Base-by-base conservation (phyloP, 2,888 invertebrate species). In the Eupithecia centaureata region DNA sequence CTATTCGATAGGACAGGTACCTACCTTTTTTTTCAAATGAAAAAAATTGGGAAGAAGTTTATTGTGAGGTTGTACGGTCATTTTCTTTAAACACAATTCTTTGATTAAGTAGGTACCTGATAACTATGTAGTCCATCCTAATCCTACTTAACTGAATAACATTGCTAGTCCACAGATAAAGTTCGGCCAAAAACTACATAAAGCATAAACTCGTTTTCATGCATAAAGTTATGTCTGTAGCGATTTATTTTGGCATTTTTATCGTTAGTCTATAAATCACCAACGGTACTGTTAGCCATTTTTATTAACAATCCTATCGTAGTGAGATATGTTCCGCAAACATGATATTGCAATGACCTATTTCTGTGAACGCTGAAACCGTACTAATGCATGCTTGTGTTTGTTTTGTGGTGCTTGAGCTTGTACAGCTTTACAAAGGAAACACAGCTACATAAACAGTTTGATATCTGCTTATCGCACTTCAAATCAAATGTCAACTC, bases 221-320 rank as follows among this genome's bases (percentile, higher is more conserved):
- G 54, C 28, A 56, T 56, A 32, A 32, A 57, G 28, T 56, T 32
- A 57, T 33, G 57, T 57, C 32, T 32, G 38, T 15, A 22, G 22
- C 67, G 27, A 67, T 67, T 67, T 60, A 63, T 63, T 67, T 52
- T 10, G 22, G 18, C 27, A 42, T 60, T 67, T 67, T 65, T 64
- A 67, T 67, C 60, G 63, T n/a, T 10, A 47, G 63, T 68, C 63
- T 51, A 64, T 68, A 68, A 68, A 61, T 68, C 57, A 27, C 47
- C 56, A 54, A 51, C 61, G 38, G n/a, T 54, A 35, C 35, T 52
- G 27, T 63, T 42, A 38, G 63, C 35, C 13, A 59, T 67, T 67
- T 67, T 67, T 67, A 60, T 42, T 52, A 67, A 42, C 63, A 58
- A 33, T 58, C 42, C 25, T 35, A 62, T 56, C 61, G 18, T 33